Evolutionary conservation across 2,113 vertebrate species (phyloP), one percentile per base, ranked within the genome.

Genomic region (Pseudorectes ferrugineus): DNA sequence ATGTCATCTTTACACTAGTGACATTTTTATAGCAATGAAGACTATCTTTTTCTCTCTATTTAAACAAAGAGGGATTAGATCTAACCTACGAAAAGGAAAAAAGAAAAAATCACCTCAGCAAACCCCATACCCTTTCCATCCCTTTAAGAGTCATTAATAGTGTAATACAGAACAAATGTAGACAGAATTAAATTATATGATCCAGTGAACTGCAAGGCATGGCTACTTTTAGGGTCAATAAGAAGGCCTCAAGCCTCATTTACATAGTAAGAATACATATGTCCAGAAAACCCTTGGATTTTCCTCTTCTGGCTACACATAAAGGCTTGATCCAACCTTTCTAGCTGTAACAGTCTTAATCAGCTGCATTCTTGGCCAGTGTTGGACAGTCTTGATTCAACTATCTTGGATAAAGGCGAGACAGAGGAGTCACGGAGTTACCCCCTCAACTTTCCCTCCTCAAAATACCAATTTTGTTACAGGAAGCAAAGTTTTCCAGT

Each of bases 371-470:
- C 52, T 25, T 40, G 12, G 25, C 20, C 2, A 2, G 16, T 33
- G 22, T 8, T 28, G 52, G 25, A 45, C 11, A 71, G 31, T 71
- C 61, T 61, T 12, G 14, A 58, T 29, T 35, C 17, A 62, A 49
- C 11, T 23, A 23, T 18, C 36, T 48, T 68, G 38, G 40, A 75
- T 3, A 33, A 2, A 75, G 58, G 10, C 0, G 0, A 80, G 15
- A 65, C 7, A 36, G 9, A 62, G 8, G 9, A 77, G 0, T 1
- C 14, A 40, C 0, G 48, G 31, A 35, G 16, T 26, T 65, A 8
- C 7, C 11, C 11, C 21, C 8, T 23, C 46, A 52, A 61, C 4
- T 16, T 45, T n/a, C 5, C 15, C 38, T 28, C 46, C 28, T 49
- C 33, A 55, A 79, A 71, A 57, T 4, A 42, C 6, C 6, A 5